phyloP scores from a whole-genome alignment of 2,113 vertebrate species.

The Ceratotherium simum region DNA sequence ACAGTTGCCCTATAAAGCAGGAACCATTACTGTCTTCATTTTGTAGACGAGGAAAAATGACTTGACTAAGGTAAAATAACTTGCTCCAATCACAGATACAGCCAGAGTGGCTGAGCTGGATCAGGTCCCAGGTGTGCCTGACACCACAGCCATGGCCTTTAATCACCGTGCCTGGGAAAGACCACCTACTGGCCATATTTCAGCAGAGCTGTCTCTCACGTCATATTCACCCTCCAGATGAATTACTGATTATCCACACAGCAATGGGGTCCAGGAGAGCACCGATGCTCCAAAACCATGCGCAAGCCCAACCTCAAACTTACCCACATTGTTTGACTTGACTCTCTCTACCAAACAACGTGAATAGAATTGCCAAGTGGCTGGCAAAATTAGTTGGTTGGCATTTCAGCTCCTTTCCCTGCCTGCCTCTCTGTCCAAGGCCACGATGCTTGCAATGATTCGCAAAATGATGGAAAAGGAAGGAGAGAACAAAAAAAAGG shows the following conservation, averaged over 20 bases:
- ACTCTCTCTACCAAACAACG: background rate
- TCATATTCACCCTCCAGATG: background rate
- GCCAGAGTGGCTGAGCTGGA: background rate
- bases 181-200: background rate
- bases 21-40: background rate
- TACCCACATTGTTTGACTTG: background rate
- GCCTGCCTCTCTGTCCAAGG: background rate
- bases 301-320: background rate
- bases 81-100: background rate
- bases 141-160: background rate
- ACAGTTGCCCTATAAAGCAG: background rate
- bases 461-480: background rate
- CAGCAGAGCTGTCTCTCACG: background rate
- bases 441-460: background rate
- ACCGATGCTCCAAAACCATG: background rate
- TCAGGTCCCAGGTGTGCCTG: too few relatives aligned
- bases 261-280: background rate
- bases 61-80: background rate
- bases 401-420: background rate
- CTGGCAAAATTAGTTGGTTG: background rate
- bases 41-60: background rate
- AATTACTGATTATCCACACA: background rate
- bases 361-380: background rate
- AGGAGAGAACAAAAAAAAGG: background rate
- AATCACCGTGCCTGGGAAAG: background rate